These are phyloP conservation scores for Mizuhopecten yessoensis DNA, from an alignment of 1,140 invertebrate species.

Conservation along the genomic window DNA sequence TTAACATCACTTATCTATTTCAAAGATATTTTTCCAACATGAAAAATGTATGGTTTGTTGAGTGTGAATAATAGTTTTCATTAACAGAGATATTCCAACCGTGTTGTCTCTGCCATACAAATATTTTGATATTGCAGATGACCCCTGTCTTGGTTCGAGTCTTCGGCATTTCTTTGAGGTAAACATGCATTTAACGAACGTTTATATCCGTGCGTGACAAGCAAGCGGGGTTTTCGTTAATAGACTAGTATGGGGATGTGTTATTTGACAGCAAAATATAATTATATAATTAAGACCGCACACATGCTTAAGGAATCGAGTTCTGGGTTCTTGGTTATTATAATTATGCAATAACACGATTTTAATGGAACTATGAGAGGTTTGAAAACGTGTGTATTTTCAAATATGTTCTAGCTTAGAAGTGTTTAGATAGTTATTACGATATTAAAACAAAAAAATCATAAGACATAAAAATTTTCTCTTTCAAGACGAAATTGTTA, in stretches of 20 bases:
- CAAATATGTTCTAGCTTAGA: neutral
- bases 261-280: neutral
- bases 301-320: neutral
- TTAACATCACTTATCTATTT: neutral
- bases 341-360: neutral
- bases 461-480: neutral
- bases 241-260: neutral
- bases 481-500: neutral
- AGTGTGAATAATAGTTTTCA: neutral
- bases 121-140: neutral
- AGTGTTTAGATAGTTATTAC: no score
- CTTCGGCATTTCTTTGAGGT: neutral
- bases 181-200: neutral
- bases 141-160: neutral
- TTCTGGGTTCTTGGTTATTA: neutral
- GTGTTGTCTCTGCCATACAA: neutral
- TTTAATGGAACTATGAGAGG: neutral
- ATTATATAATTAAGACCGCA: neutral
- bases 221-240: no score
- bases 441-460: neutral
- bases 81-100: neutral
- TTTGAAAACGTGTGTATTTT: neutral
- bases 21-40: slow-evolving; percentile 22
- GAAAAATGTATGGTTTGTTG: neutral
- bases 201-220: neutral